Evolutionary conservation across 2,888 invertebrate species (phyloP).

Genomic region (Acronicta leporina): DNA sequence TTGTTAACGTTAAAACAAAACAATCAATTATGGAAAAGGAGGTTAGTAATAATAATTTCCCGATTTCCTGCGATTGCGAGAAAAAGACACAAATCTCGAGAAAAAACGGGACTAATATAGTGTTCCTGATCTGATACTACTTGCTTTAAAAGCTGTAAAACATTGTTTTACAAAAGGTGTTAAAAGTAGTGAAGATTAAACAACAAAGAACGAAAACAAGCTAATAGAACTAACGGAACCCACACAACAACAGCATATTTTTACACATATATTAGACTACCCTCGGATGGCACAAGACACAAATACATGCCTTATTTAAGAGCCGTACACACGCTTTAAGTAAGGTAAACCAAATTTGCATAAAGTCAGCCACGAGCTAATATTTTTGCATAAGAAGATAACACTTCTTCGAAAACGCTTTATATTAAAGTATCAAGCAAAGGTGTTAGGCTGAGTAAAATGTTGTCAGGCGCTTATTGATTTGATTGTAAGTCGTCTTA

Average conservation of each 20-base stretch:
- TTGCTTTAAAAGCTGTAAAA: neutral
- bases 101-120: no score
- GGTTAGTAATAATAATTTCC: no score
- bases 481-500: slow-evolving; percentile 60
- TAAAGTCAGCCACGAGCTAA: slow-evolving; percentile 87
- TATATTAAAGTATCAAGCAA: slow-evolving; percentile 66
- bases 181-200: slow-evolving; percentile 5
- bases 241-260: slow-evolving; percentile 55
- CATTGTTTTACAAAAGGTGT: neutral
- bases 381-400: slow-evolving; percentile 87
- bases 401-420: slow-evolving; percentile 77
- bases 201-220: slow-evolving; percentile 18
- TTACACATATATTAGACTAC: slow-evolving; percentile 74
- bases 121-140: no score
- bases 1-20: no score
- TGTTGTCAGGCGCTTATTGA: slow-evolving; percentile 62
- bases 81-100: no score
- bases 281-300: slow-evolving; percentile 76
- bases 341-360: slow-evolving; percentile 81
- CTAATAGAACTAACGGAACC: slow-evolving; percentile 44
- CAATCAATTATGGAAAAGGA: no score
- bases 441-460: slow-evolving; percentile 63
- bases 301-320: slow-evolving; percentile 71
- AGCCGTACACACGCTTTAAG: slow-evolving; percentile 76
- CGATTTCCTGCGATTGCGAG: no score